Evolutionary conservation across 2,797 vertebrate species (phyloP), one percentile per base, ranked within the genome.

Genomic region (Aldrovandia affinis): DNA sequence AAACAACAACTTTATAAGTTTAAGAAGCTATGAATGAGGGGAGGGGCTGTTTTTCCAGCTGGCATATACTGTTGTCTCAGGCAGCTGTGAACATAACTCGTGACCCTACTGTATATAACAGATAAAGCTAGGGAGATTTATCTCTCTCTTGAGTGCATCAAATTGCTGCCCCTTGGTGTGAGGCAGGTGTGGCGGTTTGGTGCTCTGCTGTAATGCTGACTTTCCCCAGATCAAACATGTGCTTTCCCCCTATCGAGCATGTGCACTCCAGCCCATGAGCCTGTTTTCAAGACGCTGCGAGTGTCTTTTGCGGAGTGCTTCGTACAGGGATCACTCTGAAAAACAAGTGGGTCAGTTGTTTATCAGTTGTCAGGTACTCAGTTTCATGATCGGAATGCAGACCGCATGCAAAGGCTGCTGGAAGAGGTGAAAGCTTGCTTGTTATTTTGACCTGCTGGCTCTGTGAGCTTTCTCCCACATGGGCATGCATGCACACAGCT

Each of bases 311-410:
- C 2, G 81, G 70, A 85, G 85, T 86, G 86, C 85, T 90, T 78
- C 82, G 87, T 90, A 89, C 90, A 91, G 91, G 93, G 91, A 93
- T 83, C 83, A 82, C 89, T 92, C 91, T 90, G 93, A 92, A 94
- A 95, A 94, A 95, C 94, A 96, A 95, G 93, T 93, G 94, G 95
- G 92, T 95, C 94, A 94, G 93, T 95, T 96, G 95, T 95, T 95
- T 95, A 95, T 95, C 95, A 94, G 86, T 95, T 95, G 92, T 95
- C 94, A 96, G 95, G 93, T 95, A 93, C 92, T 89, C 90, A 91
- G 93, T 94, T 96, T 95, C 93, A 94, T 92, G 90, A 81, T 89
- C 91, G 95, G 95, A 96, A 96, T 95, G 94, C 63, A 86, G 93
- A 92, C 93, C 85, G 91, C 93, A 94, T 93, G 93, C 94, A 95